Base-by-base conservation (phyloP, 2,888 invertebrate species). In the Aelia acuminata region DNA sequence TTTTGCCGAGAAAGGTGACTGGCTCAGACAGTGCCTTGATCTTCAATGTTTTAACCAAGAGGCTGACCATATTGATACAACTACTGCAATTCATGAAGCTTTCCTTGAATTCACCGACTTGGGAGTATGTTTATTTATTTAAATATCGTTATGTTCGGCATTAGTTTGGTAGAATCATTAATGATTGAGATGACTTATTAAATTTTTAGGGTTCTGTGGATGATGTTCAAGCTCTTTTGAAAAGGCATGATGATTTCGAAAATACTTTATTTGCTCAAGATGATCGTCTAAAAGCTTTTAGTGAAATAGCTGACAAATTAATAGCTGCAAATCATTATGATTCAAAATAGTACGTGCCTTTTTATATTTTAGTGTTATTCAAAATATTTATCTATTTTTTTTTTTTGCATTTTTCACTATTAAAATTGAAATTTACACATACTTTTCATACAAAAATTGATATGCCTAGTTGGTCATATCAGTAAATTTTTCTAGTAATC, bases 11-110 rank as follows among this genome's bases (percentile, higher is more conserved):
- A 98, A 98, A 92, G 96, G 98, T 88, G 95, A 95, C 84, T 96
- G 96, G 94, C 93, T 99, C 89, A 95, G 96, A 91, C 98, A 99
- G 92, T 96, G 97, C 90, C 94, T 97, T 50, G 97, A 98, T 91
- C 93, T 99, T 89, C 98, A 97, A 93, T 94, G 96, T 90, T 98
- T 98, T 93, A 98, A 98, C 93, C 95, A 98, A 63, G 99, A 99
- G 92, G 98, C 98, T 0, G 99, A 99, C 92, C 97, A 98, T 92
- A 97, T 99, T 90, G 99, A 99, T 93, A 98, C 99, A 0, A 96
- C 97, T 20, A 98, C 97, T 85, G 97, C 97, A 88, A 97, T 98
- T 26, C 98, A 99, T 92, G 96, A 98, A 92, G 97, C 98, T 0
- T 98, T 97, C 93, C 93, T 99, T 35, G 98, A 98, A 91, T 97